phyloP scores from a whole-genome alignment of 2,888 invertebrate genomes.

The Polydrusus tereticollis region DNA sequence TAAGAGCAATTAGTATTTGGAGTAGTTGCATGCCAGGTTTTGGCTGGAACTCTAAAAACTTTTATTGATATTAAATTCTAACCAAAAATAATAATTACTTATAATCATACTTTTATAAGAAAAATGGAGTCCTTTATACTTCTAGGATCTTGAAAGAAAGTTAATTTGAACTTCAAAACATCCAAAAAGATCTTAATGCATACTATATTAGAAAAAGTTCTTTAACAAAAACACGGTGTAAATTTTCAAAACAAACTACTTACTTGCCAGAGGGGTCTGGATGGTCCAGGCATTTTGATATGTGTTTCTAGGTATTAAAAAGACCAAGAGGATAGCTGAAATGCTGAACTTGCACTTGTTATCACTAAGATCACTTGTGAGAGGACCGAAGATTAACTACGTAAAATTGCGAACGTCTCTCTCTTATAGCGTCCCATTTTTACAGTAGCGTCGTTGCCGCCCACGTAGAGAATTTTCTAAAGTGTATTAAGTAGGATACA shows the following conservation, averaged over 20 bases:
- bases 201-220: no score
- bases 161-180: no score
- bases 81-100: no score
- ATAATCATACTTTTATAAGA: no score
- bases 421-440: slow-evolving; percentile 63
- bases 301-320: slow-evolving; percentile 8
- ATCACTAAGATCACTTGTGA: slow-evolving; percentile 56
- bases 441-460: slow-evolving; percentile 58
- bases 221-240: slow-evolving; percentile 18
- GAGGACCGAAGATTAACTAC: slow-evolving; percentile 60
- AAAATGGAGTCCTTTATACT: no score
- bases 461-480: slow-evolving; percentile 37
- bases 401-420: slow-evolving; percentile 56
- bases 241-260: slow-evolving; percentile 40
- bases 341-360: slow-evolving; percentile 47
- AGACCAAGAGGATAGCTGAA: slow-evolving; percentile 15
- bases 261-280: slow-evolving; percentile 81
- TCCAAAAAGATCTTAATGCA: no score
- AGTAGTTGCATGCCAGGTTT: not conserved
- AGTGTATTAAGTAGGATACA: slow-evolving; percentile 39
- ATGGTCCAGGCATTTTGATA: slow-evolving; percentile 79
- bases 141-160: no score
- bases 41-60: no score
- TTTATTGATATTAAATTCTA: no score
- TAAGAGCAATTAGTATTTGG: not conserved